Percentiles rank a stretch among this genome's conserved stretches.
phyloP scores from a whole-genome alignment of 2,888 invertebrate genomes.

The Itoplectis maculator region DNA sequence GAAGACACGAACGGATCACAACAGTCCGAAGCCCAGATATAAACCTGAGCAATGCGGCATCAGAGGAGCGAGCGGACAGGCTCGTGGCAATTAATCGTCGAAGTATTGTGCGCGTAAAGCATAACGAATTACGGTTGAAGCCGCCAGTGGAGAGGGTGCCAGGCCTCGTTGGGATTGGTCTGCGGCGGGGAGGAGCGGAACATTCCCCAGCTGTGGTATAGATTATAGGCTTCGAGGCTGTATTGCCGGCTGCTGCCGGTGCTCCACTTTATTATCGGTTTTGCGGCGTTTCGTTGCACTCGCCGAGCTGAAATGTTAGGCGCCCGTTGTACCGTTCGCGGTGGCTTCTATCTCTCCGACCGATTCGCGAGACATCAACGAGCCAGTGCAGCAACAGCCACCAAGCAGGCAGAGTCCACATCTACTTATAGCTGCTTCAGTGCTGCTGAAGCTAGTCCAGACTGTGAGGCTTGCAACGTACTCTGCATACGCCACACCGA shows the following conservation, averaged over 20 bases:
- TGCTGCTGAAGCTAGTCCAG: constrained; percentile 17
- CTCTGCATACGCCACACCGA: constrained; percentile 20
- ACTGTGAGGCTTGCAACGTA: too few species aligned
- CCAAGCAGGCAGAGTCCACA: constrained; percentile 7
- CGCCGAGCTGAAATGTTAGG: constrained; percentile 43
- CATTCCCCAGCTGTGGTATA: constrained; percentile 29
- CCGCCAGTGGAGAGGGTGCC: constrained; percentile 22
- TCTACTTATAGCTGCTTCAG: constrained; percentile 32
- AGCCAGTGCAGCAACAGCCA: not conserved
- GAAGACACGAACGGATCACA: not conserved
- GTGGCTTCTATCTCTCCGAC: constrained; percentile 31
- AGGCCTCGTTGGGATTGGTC: constrained; percentile 1
- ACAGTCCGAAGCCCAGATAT: constrained; percentile 3
- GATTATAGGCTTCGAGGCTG: constrained; percentile 45
- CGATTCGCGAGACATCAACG: constrained; percentile 35
- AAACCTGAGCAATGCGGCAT: constrained; percentile 7
- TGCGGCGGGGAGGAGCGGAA: constrained; percentile 4
- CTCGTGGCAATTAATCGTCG: constrained; percentile 46
- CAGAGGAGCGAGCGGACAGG: constrained; percentile 13
- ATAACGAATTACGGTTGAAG: constrained; percentile 52
- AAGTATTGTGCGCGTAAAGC: constrained; percentile 47
- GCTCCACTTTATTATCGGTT: constrained; percentile 62
- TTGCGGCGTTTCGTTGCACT: constrained; percentile 50
- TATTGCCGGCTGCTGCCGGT: constrained; percentile 37
- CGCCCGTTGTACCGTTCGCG: constrained; percentile 41